Base-by-base conservation (phyloP, 2,888 invertebrate species). In the Merodon equestris region DNA sequence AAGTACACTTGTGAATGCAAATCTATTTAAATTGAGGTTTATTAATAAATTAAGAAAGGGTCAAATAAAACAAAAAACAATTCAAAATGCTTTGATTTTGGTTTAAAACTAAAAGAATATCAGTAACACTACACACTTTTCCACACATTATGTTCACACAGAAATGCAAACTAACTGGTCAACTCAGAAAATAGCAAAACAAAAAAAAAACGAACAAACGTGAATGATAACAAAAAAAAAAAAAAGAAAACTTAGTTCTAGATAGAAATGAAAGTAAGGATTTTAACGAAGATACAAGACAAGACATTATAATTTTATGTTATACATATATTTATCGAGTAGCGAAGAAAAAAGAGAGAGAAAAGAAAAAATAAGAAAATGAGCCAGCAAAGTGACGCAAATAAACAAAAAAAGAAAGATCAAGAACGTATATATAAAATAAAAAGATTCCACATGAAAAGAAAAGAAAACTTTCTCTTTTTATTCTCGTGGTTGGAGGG, bases 351-450 rank as follows among this genome's bases (percentile, higher is more conserved):
- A 76, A 66, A 72, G 56, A 48, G 36, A 72, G 57, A 40, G 56
- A 45, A 19, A 57, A 61, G 58, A 77, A 56, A 10, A 34, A 54
- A 60, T 71, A 77, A 67, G 73, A 79, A 68, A 79, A 73, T 73
- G 77, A 79, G 77, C 77, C 77, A 79, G 77, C 72, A 79, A 77
- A 73, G 77, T 77, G 67, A 77, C 76, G 76, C 71, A 77, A 77
- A 64, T 60, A 75, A 64, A 66, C 15, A 3, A 4, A 7, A 40
- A 1, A n/a, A 66, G 54, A 0, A 1, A 45, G 90, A 95, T 95
- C 94, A 96, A 96, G 18, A 94, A 94, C 86, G 96, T 96, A 34
- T 51, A 71, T 64, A 63, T 66, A 70, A 53, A 73, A 79, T 68
- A 79, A 79, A 73, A 79, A 68, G 53, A 73, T 73, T 79, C 77